Conservation (phyloP, 2,888 invertebrate genomes). For the Flexamia atlantica region DNA sequence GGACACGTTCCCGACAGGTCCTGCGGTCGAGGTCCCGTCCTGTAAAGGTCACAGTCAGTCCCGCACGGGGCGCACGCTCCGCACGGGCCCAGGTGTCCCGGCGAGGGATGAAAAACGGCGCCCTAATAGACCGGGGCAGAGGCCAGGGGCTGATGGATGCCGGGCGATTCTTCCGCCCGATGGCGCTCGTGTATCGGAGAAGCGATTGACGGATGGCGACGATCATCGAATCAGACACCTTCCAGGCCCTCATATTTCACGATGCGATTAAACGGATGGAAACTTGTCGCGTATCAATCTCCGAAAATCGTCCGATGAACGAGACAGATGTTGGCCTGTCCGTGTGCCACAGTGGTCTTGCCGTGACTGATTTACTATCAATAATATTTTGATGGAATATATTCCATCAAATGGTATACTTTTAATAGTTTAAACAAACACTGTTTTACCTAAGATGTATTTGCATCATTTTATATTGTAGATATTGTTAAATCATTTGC, state of each 20-base stretch:
- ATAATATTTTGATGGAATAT: slow-evolving; percentile 7
- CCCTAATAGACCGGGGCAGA: slow-evolving; percentile 31
- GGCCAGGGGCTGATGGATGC: slow-evolving; percentile 16
- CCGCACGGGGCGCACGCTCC: slow-evolving; percentile 14
- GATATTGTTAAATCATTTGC: no score
- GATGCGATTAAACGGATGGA: slow-evolving; percentile 36
- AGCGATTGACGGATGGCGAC: slow-evolving; percentile 39
- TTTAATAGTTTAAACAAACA: no score
- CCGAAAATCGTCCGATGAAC: slow-evolving; percentile 21
- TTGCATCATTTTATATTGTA: no score
- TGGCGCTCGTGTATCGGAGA: slow-evolving; percentile 22
- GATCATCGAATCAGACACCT: slow-evolving; percentile 41
- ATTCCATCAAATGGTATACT: no score
- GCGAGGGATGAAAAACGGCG: slow-evolving; percentile 39
- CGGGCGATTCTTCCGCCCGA: slow-evolving; percentile 22
- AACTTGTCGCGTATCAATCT: slow-evolving; percentile 46
- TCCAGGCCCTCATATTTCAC: slow-evolving; percentile 50
- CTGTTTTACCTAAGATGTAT: no score
- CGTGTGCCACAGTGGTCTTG: not conserved
- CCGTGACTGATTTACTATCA: not conserved
- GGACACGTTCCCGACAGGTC: not conserved
- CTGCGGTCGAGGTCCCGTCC: not conserved
- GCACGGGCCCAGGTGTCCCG: slow-evolving; percentile 20
- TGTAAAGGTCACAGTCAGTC: slow-evolving; percentile 22
- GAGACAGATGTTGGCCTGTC: slow-evolving; percentile 33